Percentiles rank a stretch among this genome's conserved stretches.
Conservation (phyloP, 1,140 invertebrate species). For the Coelopa frigida region DNA sequence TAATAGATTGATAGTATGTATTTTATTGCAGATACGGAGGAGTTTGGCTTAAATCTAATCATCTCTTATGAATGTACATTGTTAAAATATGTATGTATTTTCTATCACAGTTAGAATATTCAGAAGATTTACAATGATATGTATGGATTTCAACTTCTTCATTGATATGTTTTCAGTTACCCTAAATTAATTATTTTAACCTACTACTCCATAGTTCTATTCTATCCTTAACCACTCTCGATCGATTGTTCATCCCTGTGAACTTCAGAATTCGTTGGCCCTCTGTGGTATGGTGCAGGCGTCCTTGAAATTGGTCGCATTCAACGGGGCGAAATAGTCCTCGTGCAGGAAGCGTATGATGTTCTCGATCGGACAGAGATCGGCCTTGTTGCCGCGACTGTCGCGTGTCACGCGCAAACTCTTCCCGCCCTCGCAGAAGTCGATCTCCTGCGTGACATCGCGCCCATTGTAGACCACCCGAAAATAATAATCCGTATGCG, state of each 20-base stretch:
- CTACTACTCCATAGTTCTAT: no score
- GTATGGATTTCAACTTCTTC: not conserved
- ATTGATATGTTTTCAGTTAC: no score
- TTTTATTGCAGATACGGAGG: no score
- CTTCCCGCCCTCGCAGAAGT: conserved; percentile 65
- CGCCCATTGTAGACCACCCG: conserved; percentile 78
- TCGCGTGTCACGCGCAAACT: conserved; percentile 45
- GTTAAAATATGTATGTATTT: not conserved
- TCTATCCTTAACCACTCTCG: no score
- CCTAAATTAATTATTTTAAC: no score
- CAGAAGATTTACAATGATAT: not conserved
- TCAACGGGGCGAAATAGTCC: conserved; percentile 72
- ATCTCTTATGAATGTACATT: no score
- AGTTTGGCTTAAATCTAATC: no score
- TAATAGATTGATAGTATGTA: no score
- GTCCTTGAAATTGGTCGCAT: conserved; percentile 78
- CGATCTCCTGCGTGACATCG: conserved; percentile 73
- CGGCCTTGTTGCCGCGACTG: conserved; percentile 48
- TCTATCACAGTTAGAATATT: not conserved
- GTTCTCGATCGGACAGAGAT: conserved; percentile 74
- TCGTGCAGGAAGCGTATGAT: conserved; percentile 78
- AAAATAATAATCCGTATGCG: conserved; percentile 59
- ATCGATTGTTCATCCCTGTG: no score
- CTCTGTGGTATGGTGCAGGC: conserved; percentile 53
- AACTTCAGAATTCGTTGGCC: conserved; percentile 35